Evolutionary conservation across 1,140 invertebrate genomes (phyloP), one percentile per base, ranked within the genome.

Genomic region (Drosophila ercepeae): DNA sequence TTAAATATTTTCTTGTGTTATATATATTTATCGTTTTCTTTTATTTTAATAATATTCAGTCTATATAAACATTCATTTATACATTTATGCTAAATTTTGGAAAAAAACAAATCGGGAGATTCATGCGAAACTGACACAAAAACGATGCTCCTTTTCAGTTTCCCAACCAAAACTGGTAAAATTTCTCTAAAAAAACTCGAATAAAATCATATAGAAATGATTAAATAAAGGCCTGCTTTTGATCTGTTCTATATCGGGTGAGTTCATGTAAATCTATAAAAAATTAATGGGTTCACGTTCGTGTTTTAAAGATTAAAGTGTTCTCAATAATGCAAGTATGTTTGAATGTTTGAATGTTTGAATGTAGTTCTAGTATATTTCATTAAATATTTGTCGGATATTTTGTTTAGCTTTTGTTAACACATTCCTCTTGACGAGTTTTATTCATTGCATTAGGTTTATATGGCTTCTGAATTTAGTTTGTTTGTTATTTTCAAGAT

Each of bases 11-110:
- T 36, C n/a, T 42, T 46, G 45, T 39, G 48, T 60, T 68, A 18
- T 52, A n/a, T 36, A 18, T 42, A 18, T 42, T 52, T 73, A 68
- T 51, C 53, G 3, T 59, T 72, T 63, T 79, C 70, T 41, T 41
- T 60, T 67, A 57, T 67, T 77, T 88, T 88, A 88, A 78, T 88
- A 89, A 88, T 88, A 88, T 88, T 89, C 83, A 88, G 83, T 88
- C 82, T 88, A 88, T 88, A 88, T 88, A 88, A 88, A 88, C 78
- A 88, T 88, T 78, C 82, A 84, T 84, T 84, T 84, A 84, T 86
- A 84, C 82, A 84, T 76, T 75, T 72, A 86, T 70, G 57, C 63
- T 74, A 86, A 88, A 63, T 67, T 64, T 65, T 57, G 53, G n/a
- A n/a, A 45, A 57, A 70, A 68, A 73, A 74, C 53, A 73, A 70